Evolutionary conservation across 2,113 vertebrate species (phyloP), one percentile per base, ranked within the genome.

Genomic region (Fukomys damarensis): DNA sequence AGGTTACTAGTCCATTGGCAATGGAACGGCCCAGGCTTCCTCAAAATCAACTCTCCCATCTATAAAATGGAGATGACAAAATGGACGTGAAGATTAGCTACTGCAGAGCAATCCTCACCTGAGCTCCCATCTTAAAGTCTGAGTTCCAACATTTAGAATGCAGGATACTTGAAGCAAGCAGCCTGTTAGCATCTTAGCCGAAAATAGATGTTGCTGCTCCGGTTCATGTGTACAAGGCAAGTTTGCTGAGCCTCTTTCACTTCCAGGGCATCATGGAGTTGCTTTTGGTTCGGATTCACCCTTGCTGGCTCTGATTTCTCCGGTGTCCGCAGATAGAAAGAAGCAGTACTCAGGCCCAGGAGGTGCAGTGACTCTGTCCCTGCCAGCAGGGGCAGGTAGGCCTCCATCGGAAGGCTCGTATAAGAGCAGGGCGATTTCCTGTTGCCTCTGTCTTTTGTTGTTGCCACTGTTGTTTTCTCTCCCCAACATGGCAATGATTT

Each of bases 311-410:
- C 41, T 26, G 7, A 38, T 12, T 9, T 26, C 52, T 41, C 74
- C 43, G 7, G 74, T 6, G 10, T 68, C 32, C n/a, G 17, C 52
- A 52, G 35, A 5, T 4, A 54, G 49, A 70, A 19, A 17, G 32
- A 9, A 38, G 52, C 28, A 11, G 38, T 2, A 2, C 35, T 0
- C 17, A 52, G 24, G 16, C 16, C 77, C 19, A 4, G 59, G 5
- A 30, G 43, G 41, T 2, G 16, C 54, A 10, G 5, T 0, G 16
- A 3, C 35, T 16, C 5, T 2, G 4, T 2, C 19, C 46, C 20
- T 22, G 41, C 4, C 38, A 11, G 43, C 8, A 1, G 54, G 0
- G 0, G 28, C 16, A 13, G 4, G 52, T 0, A 11, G 30, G 8
- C 1, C 19, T 16, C 5, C 38, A 32, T 19, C 20, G 17, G 28